phyloP scores from a whole-genome alignment of 2,113 vertebrate species.

The Urocitellus parryii region DNA sequence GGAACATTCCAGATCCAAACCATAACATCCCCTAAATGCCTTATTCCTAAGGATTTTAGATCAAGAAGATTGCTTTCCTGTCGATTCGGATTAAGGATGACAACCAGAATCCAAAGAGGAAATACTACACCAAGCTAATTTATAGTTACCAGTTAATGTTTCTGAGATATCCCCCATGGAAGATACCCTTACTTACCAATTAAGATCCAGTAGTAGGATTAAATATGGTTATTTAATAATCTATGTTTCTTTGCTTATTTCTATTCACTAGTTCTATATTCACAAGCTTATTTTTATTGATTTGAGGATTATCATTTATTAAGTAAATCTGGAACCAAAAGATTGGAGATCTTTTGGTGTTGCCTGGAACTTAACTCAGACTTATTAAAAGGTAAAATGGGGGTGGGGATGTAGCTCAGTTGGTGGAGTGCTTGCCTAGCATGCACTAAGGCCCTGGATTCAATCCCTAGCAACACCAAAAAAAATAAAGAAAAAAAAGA shows the following conservation, averaged over 20 bases:
- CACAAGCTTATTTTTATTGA: background rate
- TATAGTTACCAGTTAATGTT: conserved; percentile 18
- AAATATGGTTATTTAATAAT: background rate
- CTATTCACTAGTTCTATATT: conserved; percentile 5
- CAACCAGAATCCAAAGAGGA: background rate
- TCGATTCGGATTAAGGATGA: background rate
- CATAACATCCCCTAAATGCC: background rate
- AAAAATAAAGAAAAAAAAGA: no score
- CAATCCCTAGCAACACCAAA: no score
- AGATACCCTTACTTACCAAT: conserved; percentile 8
- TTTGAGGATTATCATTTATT: conserved; percentile 32
- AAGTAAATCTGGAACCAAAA: conserved; percentile 21
- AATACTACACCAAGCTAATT: conserved; percentile 31
- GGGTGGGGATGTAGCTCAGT: no score
- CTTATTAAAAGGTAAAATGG: conserved; percentile 6
- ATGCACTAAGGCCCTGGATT: no score
- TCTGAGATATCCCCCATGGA: background rate
- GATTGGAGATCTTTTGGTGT: background rate
- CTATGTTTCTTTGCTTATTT: conserved; percentile 47
- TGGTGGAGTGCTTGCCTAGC: no score
- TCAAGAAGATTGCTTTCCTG: background rate
- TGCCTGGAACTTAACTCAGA: background rate
- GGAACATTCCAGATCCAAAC: background rate
- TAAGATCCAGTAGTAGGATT: background rate
- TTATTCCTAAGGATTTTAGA: background rate